Evolutionary conservation across 2,797 vertebrate genomes (phyloP).

Genomic region (Propithecus perrieri): DNA sequence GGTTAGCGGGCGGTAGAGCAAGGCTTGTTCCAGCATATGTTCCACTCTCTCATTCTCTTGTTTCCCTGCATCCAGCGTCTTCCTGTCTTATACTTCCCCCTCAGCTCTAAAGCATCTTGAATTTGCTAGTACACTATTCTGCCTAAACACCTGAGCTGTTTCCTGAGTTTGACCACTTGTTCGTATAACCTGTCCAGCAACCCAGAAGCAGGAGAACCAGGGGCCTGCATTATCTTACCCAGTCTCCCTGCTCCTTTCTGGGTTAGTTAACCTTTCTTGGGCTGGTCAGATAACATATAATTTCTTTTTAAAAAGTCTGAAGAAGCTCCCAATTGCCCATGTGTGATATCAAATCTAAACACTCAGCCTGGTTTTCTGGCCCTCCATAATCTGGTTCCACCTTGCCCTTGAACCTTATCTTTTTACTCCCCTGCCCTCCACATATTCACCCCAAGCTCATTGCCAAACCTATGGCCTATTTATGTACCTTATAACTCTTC

Average conservation of each 20-base stretch:
- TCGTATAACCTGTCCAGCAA: background rate
- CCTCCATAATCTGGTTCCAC: background rate
- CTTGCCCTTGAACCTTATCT: conserved; percentile 6
- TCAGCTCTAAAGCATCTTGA: background rate
- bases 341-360: conserved; percentile 24
- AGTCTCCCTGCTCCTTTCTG: background rate
- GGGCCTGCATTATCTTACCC: background rate
- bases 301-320: conserved; percentile 20
- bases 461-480: conserved; percentile 1
- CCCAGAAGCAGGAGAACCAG: background rate
- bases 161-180: background rate
- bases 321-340: background rate
- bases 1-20: background rate
- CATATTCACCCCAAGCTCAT: background rate
- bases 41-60: background rate
- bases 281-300: background rate
- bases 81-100: background rate
- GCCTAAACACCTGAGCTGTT: background rate
- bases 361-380: background rate
- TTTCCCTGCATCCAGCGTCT: background rate
- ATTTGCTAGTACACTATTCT: conserved; percentile 12
- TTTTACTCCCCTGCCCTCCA: background rate
- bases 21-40: background rate
- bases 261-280: background rate
- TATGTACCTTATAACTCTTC: background rate